Evolutionary conservation across 2,797 vertebrate genomes (phyloP).

Genomic region (Phoeniculus purpureus): DNA sequence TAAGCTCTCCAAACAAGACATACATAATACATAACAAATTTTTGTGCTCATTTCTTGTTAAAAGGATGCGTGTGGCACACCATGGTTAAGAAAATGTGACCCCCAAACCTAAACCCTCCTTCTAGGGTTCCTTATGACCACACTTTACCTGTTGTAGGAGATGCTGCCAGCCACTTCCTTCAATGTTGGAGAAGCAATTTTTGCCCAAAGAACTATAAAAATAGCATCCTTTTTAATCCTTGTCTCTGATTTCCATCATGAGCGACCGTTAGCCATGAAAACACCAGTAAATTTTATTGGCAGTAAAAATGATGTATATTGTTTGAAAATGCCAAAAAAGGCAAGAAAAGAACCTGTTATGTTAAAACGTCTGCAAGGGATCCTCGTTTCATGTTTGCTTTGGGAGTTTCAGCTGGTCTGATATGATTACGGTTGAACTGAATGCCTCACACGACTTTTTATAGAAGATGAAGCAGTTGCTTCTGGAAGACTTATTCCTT

Average conservation of each 20-base stretch:
- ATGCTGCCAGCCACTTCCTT: not conserved
- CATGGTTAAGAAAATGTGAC: not conserved
- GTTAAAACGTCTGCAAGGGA: constrained; percentile 1
- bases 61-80: not conserved
- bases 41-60: not conserved
- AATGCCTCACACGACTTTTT: constrained; percentile 15
- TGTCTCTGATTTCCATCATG: constrained; percentile 9
- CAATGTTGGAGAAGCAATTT: not conserved
- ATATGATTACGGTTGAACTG: not conserved
- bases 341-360: constrained; percentile 8
- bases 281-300: constrained; percentile 16
- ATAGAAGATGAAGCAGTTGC: constrained; percentile 53
- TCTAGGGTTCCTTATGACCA: not conserved
- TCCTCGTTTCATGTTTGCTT: constrained; percentile 28
- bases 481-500: constrained; percentile 36
- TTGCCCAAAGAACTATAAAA: constrained; percentile 33
- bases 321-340: constrained; percentile 43
- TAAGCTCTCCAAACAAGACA: not conserved
- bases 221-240: constrained; percentile 19
- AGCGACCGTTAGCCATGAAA: constrained; percentile 8
- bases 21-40: accelerated
- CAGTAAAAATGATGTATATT: not conserved
- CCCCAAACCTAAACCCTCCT: not conserved
- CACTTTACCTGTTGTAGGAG: not conserved
- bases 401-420: constrained; percentile 28